Percentiles rank a stretch among this genome's conserved stretches.
Evolutionary conservation across 2,797 vertebrate species (phyloP).

Genomic region (Sebastes jordani): DNA sequence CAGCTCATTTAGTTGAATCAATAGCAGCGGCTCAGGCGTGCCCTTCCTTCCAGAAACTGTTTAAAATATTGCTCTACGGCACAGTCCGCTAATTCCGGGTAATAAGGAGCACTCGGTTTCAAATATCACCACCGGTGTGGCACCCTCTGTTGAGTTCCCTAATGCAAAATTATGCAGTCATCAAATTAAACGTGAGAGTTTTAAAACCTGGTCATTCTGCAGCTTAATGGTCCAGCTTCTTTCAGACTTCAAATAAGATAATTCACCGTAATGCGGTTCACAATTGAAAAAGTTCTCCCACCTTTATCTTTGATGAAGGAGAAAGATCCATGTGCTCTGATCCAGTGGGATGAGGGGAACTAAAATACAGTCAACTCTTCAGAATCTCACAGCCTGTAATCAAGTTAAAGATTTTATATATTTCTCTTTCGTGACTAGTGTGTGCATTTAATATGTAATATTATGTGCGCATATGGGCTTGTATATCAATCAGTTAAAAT

Average conservation of each 20-base stretch:
- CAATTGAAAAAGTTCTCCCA: constrained; percentile 42
- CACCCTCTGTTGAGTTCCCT: constrained; percentile 43
- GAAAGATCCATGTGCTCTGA: not conserved
- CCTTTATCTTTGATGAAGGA: constrained; percentile 15
- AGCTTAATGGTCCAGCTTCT: constrained; percentile 52
- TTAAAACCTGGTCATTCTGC: constrained; percentile 49
- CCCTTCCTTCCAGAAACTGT: constrained; percentile 48
- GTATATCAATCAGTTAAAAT: not conserved
- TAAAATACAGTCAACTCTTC: not conserved
- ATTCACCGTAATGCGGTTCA: constrained; percentile 35
- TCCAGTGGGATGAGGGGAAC: not conserved
- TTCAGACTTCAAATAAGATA: constrained; percentile 43
- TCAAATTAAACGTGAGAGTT: constrained; percentile 60
- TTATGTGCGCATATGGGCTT: not conserved
- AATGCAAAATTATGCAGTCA: constrained; percentile 64
- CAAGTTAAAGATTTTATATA: not conserved
- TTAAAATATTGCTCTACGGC: constrained; percentile 44
- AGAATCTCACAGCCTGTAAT: not conserved
- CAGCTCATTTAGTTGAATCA: constrained; percentile 63
- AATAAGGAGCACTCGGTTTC: constrained; percentile 50
- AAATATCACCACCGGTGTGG: constrained; percentile 39
- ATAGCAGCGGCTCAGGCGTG: constrained; percentile 44
- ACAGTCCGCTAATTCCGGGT: constrained; percentile 46
- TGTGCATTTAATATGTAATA: not conserved
- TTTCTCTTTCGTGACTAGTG: not conserved